Base-by-base conservation (phyloP, 35 echinoderm and acorn worm species). In the Anneissia japonica region DNA sequence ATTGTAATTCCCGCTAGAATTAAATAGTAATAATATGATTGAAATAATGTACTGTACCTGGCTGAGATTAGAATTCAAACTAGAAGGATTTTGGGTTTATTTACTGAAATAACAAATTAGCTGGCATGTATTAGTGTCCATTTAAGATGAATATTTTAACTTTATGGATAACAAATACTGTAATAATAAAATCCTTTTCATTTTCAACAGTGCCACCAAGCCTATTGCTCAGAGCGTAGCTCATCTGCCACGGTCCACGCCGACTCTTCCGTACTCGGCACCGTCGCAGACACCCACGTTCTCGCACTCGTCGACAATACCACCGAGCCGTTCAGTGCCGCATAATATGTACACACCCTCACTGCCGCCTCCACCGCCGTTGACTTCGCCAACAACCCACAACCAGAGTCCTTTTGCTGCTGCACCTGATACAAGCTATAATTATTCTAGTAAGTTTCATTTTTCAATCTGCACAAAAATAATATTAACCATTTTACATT, bases 271-370 rank as follows among this genome's bases (percentile, higher is more conserved):
- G 36, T 37, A 38, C 9, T 36, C 79, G n/a, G 35, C 79, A 14
- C 32, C 76, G 10, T 34, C 76, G 36, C 76, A 35, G 76, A 34
- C 76, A 23, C 76, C 32, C 10, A 6, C 76, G 1, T 37, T 37
- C 36, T 37, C 76, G 36, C 76, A 77, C 32, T 12, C 76, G 31
- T 37, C 76, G 76, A 16, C 76, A 37, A 34, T 37, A 35, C 76
- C 76, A 77, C 76, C 76, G 30, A 34, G 13, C 11, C 79, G 16
- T 30, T 39, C 79, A 2, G 38, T 38, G 35, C 36, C 4, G 79
- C 79, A 32, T 81, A 81, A 81, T 81, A 81, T 81, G 79, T 81
- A 38, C 79, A 39, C 79, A 81, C 37, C 32, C 35, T 39, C 79
- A 0, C 38, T 81, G 10, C 79, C 79, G 32, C 79, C 79, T 37